These are phyloP conservation scores for Bhutanitis thaidina DNA, from an alignment of 2,888 invertebrate species.

Conservation along the genomic window DNA sequence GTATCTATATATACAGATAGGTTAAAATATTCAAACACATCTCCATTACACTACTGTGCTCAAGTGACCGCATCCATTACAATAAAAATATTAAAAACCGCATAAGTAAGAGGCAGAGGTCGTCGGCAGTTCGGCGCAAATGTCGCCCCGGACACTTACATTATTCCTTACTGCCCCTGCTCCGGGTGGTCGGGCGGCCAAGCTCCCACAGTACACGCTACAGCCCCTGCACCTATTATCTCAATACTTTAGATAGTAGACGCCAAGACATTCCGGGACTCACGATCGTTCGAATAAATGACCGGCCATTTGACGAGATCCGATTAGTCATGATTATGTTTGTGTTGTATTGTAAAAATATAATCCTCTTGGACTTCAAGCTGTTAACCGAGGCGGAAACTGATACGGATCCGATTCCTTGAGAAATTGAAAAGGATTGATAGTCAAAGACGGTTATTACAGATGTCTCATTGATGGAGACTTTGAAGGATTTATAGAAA, in stretches of 20 bases:
- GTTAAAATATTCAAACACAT: too few relatives aligned
- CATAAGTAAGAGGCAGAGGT: constrained; percentile 78
- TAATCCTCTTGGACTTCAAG: constrained; percentile 53
- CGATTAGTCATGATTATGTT: constrained; percentile 78
- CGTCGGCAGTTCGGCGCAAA: constrained; percentile 78
- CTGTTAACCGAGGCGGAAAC: constrained; percentile 41
- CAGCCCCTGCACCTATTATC: constrained; percentile 71
- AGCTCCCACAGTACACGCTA: constrained; percentile 31
- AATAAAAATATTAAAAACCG: constrained; percentile 84
- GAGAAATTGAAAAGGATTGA: constrained; percentile 64
- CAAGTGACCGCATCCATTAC: constrained; percentile 73
- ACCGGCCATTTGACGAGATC: constrained; percentile 74
- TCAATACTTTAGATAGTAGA: constrained; percentile 76
- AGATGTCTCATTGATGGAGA: constrained; percentile 42
- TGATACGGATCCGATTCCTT: constrained; percentile 33
- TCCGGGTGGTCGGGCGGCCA: constrained; percentile 20
- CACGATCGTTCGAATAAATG: constrained; percentile 69
- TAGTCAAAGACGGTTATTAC: constrained; percentile 61
- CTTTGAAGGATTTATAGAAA: constrained; percentile 61
- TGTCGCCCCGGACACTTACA: constrained; percentile 78
- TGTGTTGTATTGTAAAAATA: constrained; percentile 72
- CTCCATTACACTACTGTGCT: constrained; percentile 42
- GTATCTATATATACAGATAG: too few relatives aligned
- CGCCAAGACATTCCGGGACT: constrained; percentile 65
- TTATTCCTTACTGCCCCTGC: constrained; percentile 65